These are phyloP conservation scores for Esox lucius DNA, from an alignment of 2,797 vertebrate genomes.

Conservation along the genomic window DNA sequence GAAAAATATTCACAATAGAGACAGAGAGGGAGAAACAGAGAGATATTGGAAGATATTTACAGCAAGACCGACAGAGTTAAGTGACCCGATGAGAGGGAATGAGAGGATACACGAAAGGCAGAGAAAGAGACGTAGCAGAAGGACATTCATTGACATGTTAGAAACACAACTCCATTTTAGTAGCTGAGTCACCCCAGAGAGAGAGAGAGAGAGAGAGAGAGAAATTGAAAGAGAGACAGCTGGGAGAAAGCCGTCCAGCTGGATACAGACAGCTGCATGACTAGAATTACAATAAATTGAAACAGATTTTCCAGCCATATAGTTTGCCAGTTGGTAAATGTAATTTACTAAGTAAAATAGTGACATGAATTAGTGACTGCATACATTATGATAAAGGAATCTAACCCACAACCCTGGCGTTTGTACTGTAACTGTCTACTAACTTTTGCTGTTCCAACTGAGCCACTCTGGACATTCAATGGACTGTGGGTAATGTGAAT, in stretches of 20 bases:
- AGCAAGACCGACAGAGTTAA: not conserved
- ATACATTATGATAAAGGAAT: too few species aligned
- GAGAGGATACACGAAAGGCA: not conserved
- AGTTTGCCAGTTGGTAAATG: too few species aligned
- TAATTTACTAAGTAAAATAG: too few species aligned
- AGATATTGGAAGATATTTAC: not conserved
- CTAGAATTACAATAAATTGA: not conserved
- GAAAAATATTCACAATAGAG: conserved; percentile 11
- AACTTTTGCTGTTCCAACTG: too few species aligned
- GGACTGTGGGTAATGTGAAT: too few species aligned
- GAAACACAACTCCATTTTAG: conserved; percentile 52
- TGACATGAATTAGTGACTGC: too few species aligned
- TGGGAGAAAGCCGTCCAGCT: not conserved
- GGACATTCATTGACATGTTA: conserved; percentile 54
- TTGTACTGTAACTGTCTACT: too few species aligned
- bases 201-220: not conserved
- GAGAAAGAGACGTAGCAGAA: not conserved
- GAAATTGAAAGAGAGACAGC: not conserved
- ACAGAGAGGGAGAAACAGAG: not conserved
- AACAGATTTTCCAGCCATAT: too few species aligned
- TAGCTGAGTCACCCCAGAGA: conserved; percentile 50
- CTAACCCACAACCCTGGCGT: too few species aligned
- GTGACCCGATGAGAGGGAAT: conserved; percentile 30
- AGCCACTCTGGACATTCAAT: too few species aligned
- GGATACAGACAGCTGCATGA: not conserved